A percentile compares a stretch with the other conserved stretches of the same genome.
These are phyloP conservation scores for Fregetta grallaria DNA, from an alignment of 2,113 vertebrate genomes.

Conservation along the genomic window DNA sequence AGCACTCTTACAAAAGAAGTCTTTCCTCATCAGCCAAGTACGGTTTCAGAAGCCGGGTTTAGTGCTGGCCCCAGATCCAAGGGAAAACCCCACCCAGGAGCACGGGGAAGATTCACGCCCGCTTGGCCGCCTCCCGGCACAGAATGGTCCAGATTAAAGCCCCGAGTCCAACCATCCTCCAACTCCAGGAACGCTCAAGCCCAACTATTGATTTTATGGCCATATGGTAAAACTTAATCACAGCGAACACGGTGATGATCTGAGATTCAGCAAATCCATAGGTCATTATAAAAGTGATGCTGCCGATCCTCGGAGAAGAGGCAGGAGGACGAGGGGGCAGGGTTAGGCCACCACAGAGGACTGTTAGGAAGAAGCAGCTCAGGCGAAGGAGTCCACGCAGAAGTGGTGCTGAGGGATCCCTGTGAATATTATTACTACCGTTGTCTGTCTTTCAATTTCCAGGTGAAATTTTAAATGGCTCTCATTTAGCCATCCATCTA, in stretches of 20 bases:
- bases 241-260: fast-evolving
- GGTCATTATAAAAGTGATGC: neutral
- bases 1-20: neutral
- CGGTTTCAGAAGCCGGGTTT: neutral
- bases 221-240: neutral
- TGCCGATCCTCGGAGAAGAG: neutral
- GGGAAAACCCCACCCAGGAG: neutral
- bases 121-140: neutral
- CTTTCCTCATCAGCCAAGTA: neutral
- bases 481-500: neutral
- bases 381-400: fast-evolving
- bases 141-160: neutral
- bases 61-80: neutral
- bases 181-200: neutral
- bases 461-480: neutral
- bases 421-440: neutral
- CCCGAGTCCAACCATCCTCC: neutral
- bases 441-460: neutral
- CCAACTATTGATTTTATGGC: neutral
- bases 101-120: neutral
- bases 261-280: neutral
- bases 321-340: neutral
- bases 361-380: neutral
- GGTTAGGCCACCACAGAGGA: neutral
- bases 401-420: neutral